A percentile compares a stretch with the other conserved stretches of the same genome.
Evolutionary conservation across 1,140 invertebrate species (phyloP).

Genomic region (Phthorimaea operculella): DNA sequence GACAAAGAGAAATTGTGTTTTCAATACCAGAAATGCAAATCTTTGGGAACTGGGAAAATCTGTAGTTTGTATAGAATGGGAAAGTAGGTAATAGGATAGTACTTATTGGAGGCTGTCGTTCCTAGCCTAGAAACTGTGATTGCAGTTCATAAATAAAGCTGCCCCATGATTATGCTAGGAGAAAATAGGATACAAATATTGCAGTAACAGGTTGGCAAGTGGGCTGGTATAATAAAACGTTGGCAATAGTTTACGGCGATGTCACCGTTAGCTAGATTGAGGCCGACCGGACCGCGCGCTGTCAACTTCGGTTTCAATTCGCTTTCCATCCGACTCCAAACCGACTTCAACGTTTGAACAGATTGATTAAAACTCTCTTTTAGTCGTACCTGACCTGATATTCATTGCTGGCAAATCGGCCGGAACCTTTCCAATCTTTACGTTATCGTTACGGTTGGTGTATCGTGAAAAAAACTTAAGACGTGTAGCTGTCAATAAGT

Average conservation of each 20-base stretch:
- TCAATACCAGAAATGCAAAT: no score
- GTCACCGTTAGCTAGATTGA: conserved; percentile 23
- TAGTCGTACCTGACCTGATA: conserved; percentile 10
- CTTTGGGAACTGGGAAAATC: no score
- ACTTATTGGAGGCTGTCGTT: background rate
- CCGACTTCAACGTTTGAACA: conserved; percentile 22
- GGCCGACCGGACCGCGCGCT: conserved; percentile 21
- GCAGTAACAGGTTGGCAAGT: background rate
- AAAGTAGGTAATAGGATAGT: background rate
- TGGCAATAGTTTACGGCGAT: conserved; percentile 8
- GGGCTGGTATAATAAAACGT: background rate
- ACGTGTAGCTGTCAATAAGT: no score
- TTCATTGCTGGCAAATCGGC: conserved; percentile 10
- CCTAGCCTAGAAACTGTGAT: background rate
- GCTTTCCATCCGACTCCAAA: conserved; percentile 31
- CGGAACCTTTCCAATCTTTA: no score
- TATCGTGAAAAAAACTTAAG: no score
- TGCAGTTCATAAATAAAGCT: background rate
- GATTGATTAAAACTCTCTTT: conserved; percentile 15
- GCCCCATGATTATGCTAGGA: background rate
- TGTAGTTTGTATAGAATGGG: no score
- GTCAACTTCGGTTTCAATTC: conserved; percentile 31
- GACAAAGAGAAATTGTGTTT: no score
- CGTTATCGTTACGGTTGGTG: no score
- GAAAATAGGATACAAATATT: conserved; percentile 1